Base-by-base conservation (phyloP, 1,140 invertebrate genomes). In the Cherax destructor region DNA sequence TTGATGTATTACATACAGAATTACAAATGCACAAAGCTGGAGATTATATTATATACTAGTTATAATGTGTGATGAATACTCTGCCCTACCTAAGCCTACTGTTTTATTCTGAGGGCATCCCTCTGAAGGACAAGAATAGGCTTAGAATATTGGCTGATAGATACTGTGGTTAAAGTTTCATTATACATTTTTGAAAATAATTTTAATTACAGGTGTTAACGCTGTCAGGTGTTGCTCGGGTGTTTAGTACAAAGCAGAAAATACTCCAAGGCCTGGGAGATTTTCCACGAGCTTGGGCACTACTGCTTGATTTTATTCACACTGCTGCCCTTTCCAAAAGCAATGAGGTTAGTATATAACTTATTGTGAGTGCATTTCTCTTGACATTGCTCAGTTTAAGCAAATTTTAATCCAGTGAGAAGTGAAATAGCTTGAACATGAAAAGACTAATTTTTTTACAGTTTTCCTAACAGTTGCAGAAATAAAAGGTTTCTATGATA, bases 301-400 rank as follows among this genome's bases (percentile, higher is more conserved):
- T 99, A 11, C 95, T 99, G 21, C 95, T 99, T 16, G 98, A 99
- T 94, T 99, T 98, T 93, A 98, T 99, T 93, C 98, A 99, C 94
- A 97, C 97, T 94, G 97, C 98, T 24, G 98, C 98, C 0, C 94
- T 98, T 7, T 97, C 97, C 93, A 97, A 97, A 94, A 99, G 98
- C 95, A 98, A 98, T 87, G 99, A 99, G 95, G 97, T 97, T 93
- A 85, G 92, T 74, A n/a, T 21, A 41, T 72, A 21, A 77, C 3
- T 74, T 74, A n/a, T 24, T 81, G n/a, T 90, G n/a, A 56, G 52
- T 56, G 13, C 13, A 56, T 79, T 61, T 9, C 11, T 59, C 72
- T 56, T 56, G 52, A 56, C 13, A 13, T 10, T 56, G 52, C 52
- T 10, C 13, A 56, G 52, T 56, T 56, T 56, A 56, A 13, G 52